A percentile compares a stretch with the other conserved stretches of the same genome.
phyloP scores from a whole-genome alignment of 2,888 invertebrate genomes.

The Diaprepes abbreviatus region DNA sequence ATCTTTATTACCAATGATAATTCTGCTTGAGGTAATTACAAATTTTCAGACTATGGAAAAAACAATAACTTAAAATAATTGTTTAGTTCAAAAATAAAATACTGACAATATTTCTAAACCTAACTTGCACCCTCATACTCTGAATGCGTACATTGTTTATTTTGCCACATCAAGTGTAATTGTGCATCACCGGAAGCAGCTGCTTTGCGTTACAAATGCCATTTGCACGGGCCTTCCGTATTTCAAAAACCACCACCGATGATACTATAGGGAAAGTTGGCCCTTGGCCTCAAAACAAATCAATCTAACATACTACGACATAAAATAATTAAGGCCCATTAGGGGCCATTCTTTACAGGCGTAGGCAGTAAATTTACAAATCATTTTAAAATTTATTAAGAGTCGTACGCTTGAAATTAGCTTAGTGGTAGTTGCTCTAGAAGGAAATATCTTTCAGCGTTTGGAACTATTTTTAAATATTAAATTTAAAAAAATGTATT shows the following conservation, averaged over 20 bases:
- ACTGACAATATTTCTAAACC: not conserved
- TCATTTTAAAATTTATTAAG: too few species aligned
- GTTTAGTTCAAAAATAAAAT: not conserved
- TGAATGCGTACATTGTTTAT: conserved; percentile 43
- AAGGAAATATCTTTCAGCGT: too few species aligned
- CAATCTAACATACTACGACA: not conserved
- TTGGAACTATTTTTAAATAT: too few species aligned
- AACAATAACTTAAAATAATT: too few species aligned
- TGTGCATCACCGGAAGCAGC: conserved; percentile 57
- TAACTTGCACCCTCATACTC: conserved; percentile 11
- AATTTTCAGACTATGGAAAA: too few species aligned
- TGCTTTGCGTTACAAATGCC: conserved; percentile 64
- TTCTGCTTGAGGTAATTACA: too few species aligned
- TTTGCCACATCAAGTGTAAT: conserved; percentile 48
- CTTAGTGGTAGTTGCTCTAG: too few species aligned
- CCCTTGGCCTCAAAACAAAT: conserved; percentile 63
- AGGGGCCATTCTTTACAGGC: not conserved
- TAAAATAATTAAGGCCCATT: conserved; percentile 25
- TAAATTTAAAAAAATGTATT: too few species aligned
- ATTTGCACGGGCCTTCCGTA: conserved; percentile 54
- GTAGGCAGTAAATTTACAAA: too few species aligned
- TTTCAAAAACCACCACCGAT: conserved; percentile 33
- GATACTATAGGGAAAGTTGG: conserved; percentile 40
- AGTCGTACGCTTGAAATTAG: too few species aligned
- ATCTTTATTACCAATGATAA: too few species aligned